These are phyloP conservation scores for Nycteola revayana DNA, from an alignment of 2,888 invertebrate species.

Conservation along the genomic window DNA sequence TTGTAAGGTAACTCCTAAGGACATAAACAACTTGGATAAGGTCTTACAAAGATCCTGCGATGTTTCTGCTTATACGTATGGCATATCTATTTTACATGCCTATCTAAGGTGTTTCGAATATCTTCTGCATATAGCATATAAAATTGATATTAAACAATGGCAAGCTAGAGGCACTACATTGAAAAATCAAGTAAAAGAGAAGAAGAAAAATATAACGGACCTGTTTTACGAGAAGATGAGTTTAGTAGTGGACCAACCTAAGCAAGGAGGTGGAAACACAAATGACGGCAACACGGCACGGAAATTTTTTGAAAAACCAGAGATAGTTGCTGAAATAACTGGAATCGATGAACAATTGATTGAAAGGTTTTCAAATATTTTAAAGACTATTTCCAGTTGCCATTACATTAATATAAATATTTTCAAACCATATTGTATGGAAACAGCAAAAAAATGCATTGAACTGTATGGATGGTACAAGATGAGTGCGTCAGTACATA, in stretches of 20 bases:
- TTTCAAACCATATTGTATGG: conserved; percentile 4
- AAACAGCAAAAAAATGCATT: conserved; percentile 2
- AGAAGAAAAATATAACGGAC: conserved; percentile 11
- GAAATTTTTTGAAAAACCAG: conserved; percentile 12
- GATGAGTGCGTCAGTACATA: conserved; percentile 3
- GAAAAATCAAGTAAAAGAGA: conserved; percentile 12
- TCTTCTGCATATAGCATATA: conserved; percentile 37
- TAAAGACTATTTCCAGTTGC: conserved; percentile 11
- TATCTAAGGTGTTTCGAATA: conserved; percentile 35
- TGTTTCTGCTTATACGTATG: conserved; percentile 8
- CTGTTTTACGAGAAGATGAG: conserved; percentile 10
- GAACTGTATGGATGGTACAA: conserved; percentile 5
- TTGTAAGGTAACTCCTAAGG: conserved; percentile 18
- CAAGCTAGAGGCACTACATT: conserved; percentile 33
- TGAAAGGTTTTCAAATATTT: conserved; percentile 14
- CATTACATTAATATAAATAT: conserved; percentile 3
- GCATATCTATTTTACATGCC: conserved; percentile 15
- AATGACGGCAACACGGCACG: conserved; percentile 21
- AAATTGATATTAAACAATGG: conserved; percentile 37
- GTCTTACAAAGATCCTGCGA: conserved; percentile 10
- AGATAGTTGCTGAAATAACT: conserved; percentile 10
- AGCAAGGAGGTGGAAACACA: conserved; percentile 18
- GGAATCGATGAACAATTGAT: conserved; percentile 13
- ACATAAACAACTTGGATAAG: conserved; percentile 13
- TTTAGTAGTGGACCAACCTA: conserved; percentile 11